Base-by-base conservation (phyloP, 2,888 invertebrate genomes). In the Taphrorychus bicolor region DNA sequence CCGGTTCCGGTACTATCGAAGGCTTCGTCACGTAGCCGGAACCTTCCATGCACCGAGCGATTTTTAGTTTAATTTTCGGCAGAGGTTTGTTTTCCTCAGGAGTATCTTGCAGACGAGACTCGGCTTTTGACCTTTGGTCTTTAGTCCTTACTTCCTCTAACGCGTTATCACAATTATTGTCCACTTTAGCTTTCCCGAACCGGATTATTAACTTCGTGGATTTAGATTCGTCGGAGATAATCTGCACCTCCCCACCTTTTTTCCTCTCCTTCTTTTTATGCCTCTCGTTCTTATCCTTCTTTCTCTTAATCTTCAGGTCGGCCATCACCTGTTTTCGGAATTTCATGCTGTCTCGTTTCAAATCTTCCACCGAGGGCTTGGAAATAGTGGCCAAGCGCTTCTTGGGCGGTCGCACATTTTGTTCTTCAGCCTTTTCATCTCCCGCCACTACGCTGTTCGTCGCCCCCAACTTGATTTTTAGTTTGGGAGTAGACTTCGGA, bases 331-430 rank as follows among this genome's bases (percentile, higher is more conserved):
- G 88, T 71, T 91, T 88, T 14, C 95, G 86, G 81, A 88, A 95
- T 78, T 93, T 94, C 94, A 95, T 94, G 75, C 91, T 93, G 76
- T 94, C 93, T 1, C 93, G 87, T 70, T 89, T 90, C 54, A 94
- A 82, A 77, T 94, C 93, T 81, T 94, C 92, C 71, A 94, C 87
- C 70, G 89, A 90, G 0, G 92, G 92, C 70, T 87, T 88, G 70
- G 59, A 66, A 22, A 70, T 85, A 66, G 84, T 85, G 41, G 87
- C 84, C 21, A 91, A 80, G 14, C 94, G 88, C 79, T 95, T 95
- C 82, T 95, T 95, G 0, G 94, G 94, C 54, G 95, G 95, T 71
- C 92, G 81, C 76, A 87, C 83, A 78, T 85, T 76, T 64, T 84
- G 83, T 77, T 86, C 82, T 78, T 83, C 82, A 80, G 85, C 72